Evolutionary conservation across 2,888 invertebrate genomes (phyloP), one percentile per base, ranked within the genome.

Genomic region (Salpingus planirostris): DNA sequence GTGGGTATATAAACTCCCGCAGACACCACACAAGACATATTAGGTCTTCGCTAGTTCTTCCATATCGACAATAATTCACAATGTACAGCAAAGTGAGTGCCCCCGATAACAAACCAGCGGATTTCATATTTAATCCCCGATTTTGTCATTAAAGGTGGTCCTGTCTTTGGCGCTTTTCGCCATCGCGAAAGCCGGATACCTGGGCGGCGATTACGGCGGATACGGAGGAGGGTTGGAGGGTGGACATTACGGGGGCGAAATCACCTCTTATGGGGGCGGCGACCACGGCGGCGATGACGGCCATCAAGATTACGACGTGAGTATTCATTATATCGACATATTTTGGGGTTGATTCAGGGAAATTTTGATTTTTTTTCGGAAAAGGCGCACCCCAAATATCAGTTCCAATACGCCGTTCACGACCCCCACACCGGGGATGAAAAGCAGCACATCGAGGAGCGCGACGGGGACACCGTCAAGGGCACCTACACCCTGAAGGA

Each of bases 401-500:
- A 51, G 33, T 54, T 49, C 47, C 49, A 51, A 33, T 54, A 54
- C 24, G 50, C 52, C 7, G 53, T 54, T 1, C 46, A 53, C 33
- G 54, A 54, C 27, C 52, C 52, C 11, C 52, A 52, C 29, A 54
- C 54, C 6, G 54, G 54, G 0, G 54, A 54, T 32, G 45, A 49
- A 21, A 54, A 54, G 32, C 53, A 53, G 35, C 53, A 53, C 24
- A 69, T 71, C 66, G 76, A 76, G 61, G 73, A 74, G 47, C 67
- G 76, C 22, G 73, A 75, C 36, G 75, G 76, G 1, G 75, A 76
- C 55, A 67, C 70, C 50, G 76, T 76, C 21, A 75, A 75, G 60
- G 76, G 76, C 5, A 64, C 68, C 24, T 76, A 76, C 63, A 70
- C 70, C 1, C 58, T 76, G 5, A 29, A 29, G 25, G 36, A 43